A percentile compares a stretch with the other conserved stretches of the same genome.
Evolutionary conservation across 2,797 vertebrate species (phyloP).

Genomic region (Platalea minor): DNA sequence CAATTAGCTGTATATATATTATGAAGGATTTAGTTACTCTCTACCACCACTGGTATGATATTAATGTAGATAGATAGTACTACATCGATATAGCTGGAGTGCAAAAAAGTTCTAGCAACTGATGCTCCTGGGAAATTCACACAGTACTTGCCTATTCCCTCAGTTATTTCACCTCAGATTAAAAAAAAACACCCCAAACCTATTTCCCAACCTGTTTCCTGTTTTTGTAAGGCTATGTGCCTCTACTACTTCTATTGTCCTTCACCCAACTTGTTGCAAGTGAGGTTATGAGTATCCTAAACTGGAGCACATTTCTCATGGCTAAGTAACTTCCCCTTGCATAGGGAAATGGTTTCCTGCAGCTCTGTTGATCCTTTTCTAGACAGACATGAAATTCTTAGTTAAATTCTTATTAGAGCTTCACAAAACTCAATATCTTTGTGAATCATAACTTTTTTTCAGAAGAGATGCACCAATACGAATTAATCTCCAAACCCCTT

Average conservation of each 20-base stretch:
- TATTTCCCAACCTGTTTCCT: not conserved
- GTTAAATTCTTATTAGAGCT: not conserved
- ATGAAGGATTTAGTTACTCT: not conserved
- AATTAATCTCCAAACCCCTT: not conserved
- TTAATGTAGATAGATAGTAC: not conserved
- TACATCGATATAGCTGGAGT: not conserved
- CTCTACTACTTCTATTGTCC: not conserved
- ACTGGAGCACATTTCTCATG: not conserved
- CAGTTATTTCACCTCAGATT: not conserved
- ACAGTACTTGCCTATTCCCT: not conserved
- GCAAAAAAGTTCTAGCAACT: not conserved
- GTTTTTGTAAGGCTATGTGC: not conserved
- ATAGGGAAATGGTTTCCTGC: not conserved
- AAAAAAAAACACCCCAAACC: not conserved
- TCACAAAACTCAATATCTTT: not conserved
- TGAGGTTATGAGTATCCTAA: not conserved
- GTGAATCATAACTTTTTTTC: not conserved
- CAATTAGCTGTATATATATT: not conserved
- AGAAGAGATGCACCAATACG: not conserved
- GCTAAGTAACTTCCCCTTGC: not conserved
- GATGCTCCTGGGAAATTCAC: not conserved
- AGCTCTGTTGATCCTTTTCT: not conserved
- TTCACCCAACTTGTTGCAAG: not conserved
- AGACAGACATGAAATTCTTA: not conserved
- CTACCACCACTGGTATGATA: not conserved